phyloP scores from a whole-genome alignment of 2,113 vertebrate species.

The Nothobranchius furzeri region DNA sequence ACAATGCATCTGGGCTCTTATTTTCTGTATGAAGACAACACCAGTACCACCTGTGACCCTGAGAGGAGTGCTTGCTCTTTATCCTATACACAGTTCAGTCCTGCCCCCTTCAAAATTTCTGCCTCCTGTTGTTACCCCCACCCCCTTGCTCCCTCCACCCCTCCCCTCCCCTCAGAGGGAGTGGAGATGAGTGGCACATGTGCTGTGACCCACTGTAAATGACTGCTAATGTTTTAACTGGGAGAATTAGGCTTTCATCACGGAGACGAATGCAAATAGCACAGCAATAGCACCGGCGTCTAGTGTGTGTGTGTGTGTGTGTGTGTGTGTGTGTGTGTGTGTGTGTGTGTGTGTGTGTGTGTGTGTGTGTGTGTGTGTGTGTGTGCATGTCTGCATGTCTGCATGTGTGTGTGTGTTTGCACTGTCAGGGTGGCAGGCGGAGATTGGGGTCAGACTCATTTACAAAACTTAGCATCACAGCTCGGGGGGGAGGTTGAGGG shows the following conservation, averaged over 20 bases:
- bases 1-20: neutral
- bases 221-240: constrained; percentile 99
- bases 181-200: constrained; percentile 69
- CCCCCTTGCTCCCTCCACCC: neutral
- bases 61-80: constrained; percentile 5
- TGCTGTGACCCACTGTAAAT: constrained; percentile 94
- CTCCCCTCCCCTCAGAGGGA: constrained; percentile 27
- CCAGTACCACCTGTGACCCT: neutral
- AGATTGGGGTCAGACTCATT: constrained; percentile 99
- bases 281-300: constrained; percentile 61
- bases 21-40: neutral
- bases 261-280: constrained; percentile 96
- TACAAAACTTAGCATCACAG: constrained; percentile 96
- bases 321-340: constrained; percentile 67
- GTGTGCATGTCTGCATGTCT: constrained; percentile 55
- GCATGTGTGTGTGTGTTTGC: constrained; percentile 56
- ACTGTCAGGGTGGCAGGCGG: constrained; percentile 90
- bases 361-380: constrained; percentile 41
- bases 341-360: constrained; percentile 48
- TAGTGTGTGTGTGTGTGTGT: constrained; percentile 23
- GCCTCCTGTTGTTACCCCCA: neutral
- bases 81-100: constrained; percentile 1
- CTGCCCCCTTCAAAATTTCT: constrained; percentile 23
- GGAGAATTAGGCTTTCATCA: constrained; percentile 99
- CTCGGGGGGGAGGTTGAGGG: constrained; percentile 86